A percentile compares a stretch with the other conserved stretches of the same genome.
These are phyloP conservation scores for Porphyrio hochstetteri DNA, from an alignment of 2,113 vertebrate genomes.

Conservation along the genomic window DNA sequence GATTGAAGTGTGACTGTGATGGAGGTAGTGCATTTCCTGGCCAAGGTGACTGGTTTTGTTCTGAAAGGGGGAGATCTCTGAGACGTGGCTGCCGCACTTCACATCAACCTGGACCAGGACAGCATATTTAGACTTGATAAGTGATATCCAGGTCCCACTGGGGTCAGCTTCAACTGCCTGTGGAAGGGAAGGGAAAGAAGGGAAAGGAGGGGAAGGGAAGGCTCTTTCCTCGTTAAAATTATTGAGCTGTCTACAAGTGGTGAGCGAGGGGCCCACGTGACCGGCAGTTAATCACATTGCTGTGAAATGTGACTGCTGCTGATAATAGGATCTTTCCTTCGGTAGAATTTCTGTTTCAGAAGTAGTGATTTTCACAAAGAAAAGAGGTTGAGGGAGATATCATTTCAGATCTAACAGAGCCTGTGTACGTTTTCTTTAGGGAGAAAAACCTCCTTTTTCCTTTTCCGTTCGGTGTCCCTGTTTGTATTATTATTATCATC, in stretches of 20 bases:
- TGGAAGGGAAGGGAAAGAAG: background rate
- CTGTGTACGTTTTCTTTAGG: conserved; percentile 37
- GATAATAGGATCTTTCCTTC: conserved; percentile 64
- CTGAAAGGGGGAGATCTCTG: background rate
- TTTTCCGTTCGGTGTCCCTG: background rate
- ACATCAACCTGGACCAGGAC: conserved; percentile 44
- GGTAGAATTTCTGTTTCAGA: conserved; percentile 61
- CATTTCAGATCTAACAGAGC: conserved; percentile 59
- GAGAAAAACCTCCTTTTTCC: conserved; percentile 15
- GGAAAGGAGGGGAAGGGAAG: background rate
- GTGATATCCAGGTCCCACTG: conserved; percentile 51
- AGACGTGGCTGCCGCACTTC: background rate
- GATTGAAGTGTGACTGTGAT: conserved; percentile 79
- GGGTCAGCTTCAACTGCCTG: conserved; percentile 55
- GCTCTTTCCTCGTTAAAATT: conserved; percentile 66
- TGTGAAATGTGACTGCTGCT: conserved; percentile 71
- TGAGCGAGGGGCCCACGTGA: conserved; percentile 43
- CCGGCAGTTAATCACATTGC: conserved; percentile 68
- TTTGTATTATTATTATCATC: conserved; percentile 30
- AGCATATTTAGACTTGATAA: conserved; percentile 56
- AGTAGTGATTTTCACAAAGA: conserved; percentile 66
- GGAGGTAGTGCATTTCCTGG: conserved; percentile 67
- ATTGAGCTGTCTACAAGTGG: conserved; percentile 69
- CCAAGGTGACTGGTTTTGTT: conserved; percentile 74
- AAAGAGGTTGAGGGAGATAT: conserved; percentile 59